Conservation (phyloP, 2,113 vertebrate species). For the Rhinolophus ferrumequinum region DNA sequence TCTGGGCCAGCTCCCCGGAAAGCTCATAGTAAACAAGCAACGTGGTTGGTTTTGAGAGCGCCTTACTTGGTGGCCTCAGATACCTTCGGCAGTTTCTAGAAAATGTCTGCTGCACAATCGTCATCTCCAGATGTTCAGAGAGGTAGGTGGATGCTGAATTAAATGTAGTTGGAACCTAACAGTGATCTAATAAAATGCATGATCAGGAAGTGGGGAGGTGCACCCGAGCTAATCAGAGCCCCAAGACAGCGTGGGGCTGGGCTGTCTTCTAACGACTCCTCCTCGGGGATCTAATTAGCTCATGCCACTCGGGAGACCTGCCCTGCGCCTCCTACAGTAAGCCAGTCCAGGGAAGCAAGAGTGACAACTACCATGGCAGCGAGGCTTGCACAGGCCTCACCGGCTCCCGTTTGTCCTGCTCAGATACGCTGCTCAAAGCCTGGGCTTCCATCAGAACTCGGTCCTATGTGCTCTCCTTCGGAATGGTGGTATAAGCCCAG, state of each 20-base stretch:
- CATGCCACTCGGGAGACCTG: background rate
- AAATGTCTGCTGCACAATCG: slow-evolving; percentile 35
- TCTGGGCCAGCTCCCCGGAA: slow-evolving; percentile 64
- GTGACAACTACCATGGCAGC: accelerated
- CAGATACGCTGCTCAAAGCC: background rate
- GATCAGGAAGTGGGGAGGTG: background rate
- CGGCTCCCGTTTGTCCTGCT: accelerated
- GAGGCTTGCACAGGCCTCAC: background rate
- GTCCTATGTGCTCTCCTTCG: background rate
- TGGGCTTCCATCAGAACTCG: background rate
- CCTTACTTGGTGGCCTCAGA: slow-evolving; percentile 9
- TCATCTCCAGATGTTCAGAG: slow-evolving; percentile 53
- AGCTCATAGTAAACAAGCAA: slow-evolving; percentile 62
- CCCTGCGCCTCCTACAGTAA: background rate
- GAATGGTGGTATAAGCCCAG: background rate
- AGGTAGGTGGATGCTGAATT: slow-evolving; percentile 42
- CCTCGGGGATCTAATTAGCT: slow-evolving; percentile 39
- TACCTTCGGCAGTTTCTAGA: slow-evolving; percentile 53
- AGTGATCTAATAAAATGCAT: slow-evolving; percentile 67
- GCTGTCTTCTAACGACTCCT: slow-evolving; percentile 38
- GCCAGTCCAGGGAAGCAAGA: background rate
- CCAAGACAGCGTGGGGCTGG: background rate
- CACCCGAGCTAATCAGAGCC: background rate
- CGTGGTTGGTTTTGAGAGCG: slow-evolving; percentile 42
- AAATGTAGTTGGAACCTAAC: slow-evolving; percentile 63